phyloP scores from a whole-genome alignment of 2,888 invertebrate genomes.

The Meteorus colon region DNA sequence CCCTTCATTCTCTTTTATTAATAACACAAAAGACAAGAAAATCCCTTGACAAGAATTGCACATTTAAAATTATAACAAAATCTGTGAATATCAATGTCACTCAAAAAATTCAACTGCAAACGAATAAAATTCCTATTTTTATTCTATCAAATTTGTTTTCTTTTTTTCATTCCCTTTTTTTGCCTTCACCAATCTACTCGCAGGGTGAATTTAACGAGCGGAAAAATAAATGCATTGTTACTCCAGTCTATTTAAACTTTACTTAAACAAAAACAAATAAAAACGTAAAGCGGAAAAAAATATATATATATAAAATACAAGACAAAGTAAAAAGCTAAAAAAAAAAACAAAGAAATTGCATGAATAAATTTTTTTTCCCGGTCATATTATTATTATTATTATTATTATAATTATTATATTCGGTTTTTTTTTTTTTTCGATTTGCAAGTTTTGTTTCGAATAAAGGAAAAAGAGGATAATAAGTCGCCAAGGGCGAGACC shows the following conservation, averaged over 20 bases:
- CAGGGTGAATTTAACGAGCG: conserved; percentile 22
- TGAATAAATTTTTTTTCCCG: not conserved
- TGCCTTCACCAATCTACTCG: not conserved
- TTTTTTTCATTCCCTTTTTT: not conserved
- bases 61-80: too few relatives aligned
- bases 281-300: too few relatives aligned
- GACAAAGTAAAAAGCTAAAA: not conserved
- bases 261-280: not conserved
- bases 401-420: too few relatives aligned
- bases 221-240: conserved; percentile 14
- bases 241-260: conserved; percentile 2
- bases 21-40: too few relatives aligned
- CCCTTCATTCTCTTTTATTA: too few relatives aligned
- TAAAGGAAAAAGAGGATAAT: conserved; percentile 43
- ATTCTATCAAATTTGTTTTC: not conserved
- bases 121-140: too few relatives aligned
- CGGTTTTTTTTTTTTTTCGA: conserved; percentile 1
- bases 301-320: not conserved
- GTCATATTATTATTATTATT: not conserved
- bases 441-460: conserved; percentile 13
- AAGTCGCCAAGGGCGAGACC: conserved; percentile 43
- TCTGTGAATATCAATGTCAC: too few relatives aligned
- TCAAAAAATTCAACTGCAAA: too few relatives aligned
- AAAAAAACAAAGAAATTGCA: not conserved
- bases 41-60: too few relatives aligned